Evolutionary conservation across 2,888 invertebrate species (phyloP).

Genomic region (Mycogona germanica): DNA sequence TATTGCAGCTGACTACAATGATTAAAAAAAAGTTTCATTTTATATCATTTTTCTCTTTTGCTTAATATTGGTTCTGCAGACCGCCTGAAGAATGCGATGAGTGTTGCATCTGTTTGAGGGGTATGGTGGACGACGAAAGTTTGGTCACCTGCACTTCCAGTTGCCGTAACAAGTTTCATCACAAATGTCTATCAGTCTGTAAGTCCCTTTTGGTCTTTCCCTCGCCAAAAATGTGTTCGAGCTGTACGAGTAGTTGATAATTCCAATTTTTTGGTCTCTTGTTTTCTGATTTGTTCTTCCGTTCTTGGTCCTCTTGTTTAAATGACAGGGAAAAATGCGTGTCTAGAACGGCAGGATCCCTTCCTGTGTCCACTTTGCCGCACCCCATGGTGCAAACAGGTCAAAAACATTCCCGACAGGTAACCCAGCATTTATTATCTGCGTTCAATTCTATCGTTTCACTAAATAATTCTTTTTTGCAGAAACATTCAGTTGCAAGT

Average conservation of each 20-base stretch:
- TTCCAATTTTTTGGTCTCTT: background rate
- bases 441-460: no score
- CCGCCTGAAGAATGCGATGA: constrained; percentile 34
- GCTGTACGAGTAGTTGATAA: no score
- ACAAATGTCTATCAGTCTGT: constrained; percentile 36
- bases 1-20: no score
- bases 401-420: no score
- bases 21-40: no score
- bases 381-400: constrained; percentile 31
- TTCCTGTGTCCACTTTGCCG: constrained; percentile 38
- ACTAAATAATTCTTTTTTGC: no score
- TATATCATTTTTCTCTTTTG: background rate
- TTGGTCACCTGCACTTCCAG: constrained; percentile 35
- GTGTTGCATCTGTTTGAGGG: constrained; percentile 38
- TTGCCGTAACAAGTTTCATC: constrained; percentile 38
- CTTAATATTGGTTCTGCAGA: constrained; percentile 10
- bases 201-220: constrained; percentile 16
- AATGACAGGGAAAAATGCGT: constrained; percentile 35
- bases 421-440: no score
- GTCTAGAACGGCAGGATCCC: constrained; percentile 32
- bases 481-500: no score
- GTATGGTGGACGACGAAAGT: constrained; percentile 38
- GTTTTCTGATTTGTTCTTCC: background rate
- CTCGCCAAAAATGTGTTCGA: no score
- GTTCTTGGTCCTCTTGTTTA: background rate